Percentiles rank a stretch among this genome's conserved stretches.
These are phyloP conservation scores for Penaeus indicus DNA, from an alignment of 1,140 invertebrate species.

Conservation along the genomic window DNA sequence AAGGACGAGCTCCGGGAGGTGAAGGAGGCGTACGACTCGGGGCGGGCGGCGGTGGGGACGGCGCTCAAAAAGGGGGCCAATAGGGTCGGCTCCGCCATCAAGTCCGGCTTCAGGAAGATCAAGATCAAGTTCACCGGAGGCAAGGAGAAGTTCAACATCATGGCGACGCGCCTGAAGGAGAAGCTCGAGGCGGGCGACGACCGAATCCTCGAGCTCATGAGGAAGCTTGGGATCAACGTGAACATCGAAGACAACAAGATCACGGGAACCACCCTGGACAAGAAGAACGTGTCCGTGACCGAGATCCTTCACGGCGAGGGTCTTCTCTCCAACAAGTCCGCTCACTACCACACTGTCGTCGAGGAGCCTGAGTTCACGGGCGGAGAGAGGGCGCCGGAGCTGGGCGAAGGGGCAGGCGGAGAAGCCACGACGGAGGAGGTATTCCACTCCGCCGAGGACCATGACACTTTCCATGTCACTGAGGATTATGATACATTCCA, in stretches of 20 bases:
- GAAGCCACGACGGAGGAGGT: background rate
- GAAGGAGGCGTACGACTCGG: background rate
- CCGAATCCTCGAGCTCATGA: slow-evolving; percentile 30
- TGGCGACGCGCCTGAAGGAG: slow-evolving; percentile 38
- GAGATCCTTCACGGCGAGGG: slow-evolving; percentile 40
- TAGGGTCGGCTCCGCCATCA: slow-evolving; percentile 27
- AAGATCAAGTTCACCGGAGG: slow-evolving; percentile 31
- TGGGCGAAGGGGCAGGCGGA: background rate
- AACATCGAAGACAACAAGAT: slow-evolving; percentile 6
- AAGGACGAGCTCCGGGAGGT: slow-evolving; percentile 5
- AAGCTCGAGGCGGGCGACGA: slow-evolving; percentile 52
- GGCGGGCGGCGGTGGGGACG: background rate
- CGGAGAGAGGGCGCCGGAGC: background rate
- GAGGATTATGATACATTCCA: background rate
- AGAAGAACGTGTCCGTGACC: background rate
- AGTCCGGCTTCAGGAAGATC: slow-evolving; percentile 42
- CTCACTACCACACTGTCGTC: background rate
- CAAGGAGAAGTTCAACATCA: slow-evolving; percentile 47
- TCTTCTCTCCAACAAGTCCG: slow-evolving; percentile 37
- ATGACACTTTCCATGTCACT: background rate
- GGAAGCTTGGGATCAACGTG: slow-evolving; percentile 41
- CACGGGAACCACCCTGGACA: slow-evolving; percentile 6
- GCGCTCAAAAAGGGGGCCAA: background rate
- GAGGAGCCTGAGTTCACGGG: background rate
- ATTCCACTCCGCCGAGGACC: slow-evolving; percentile 24